Percentiles rank a stretch among this genome's conserved stretches.
These are phyloP conservation scores for Mellilla xanthometata DNA, from an alignment of 2,888 invertebrate species.

Conservation along the genomic window DNA sequence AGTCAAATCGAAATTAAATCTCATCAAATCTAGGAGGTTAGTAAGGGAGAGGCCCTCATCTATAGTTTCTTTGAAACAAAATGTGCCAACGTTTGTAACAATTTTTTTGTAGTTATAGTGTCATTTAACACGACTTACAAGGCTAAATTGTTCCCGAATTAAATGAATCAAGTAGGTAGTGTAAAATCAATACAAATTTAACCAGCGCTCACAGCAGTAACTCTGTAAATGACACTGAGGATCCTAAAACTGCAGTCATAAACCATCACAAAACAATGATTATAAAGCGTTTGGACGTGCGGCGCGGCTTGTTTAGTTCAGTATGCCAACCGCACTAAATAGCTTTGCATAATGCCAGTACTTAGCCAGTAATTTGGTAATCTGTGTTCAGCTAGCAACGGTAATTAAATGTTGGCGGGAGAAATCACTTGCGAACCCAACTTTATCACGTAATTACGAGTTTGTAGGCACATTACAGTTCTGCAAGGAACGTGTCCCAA, in stretches of 20 bases:
- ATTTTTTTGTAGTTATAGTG: too few species aligned
- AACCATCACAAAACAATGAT: slow-evolving; percentile 19
- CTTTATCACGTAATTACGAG: slow-evolving; percentile 30
- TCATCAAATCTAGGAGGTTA: too few species aligned
- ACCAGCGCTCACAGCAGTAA: too few species aligned
- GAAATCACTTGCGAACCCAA: slow-evolving; percentile 28
- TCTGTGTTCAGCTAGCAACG: slow-evolving; percentile 25
- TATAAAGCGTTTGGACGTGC: slow-evolving; percentile 13
- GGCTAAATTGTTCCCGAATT: too few species aligned
- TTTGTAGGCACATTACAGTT: slow-evolving; percentile 16
- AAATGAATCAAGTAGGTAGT: too few species aligned
- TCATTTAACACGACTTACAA: too few species aligned
- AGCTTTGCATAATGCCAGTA: slow-evolving; percentile 25
- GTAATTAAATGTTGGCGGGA: slow-evolving; percentile 28
- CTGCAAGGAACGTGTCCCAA: too few species aligned
- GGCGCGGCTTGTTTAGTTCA: slow-evolving; percentile 19
- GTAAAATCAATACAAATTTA: not conserved
- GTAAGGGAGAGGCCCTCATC: too few species aligned
- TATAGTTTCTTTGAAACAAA: too few species aligned
- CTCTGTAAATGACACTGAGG: not conserved
- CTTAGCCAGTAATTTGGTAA: slow-evolving; percentile 28
- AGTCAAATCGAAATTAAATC: too few species aligned
- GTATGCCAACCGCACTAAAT: slow-evolving; percentile 22
- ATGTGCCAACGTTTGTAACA: too few species aligned
- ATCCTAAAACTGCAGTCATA: slow-evolving; percentile 27